Evolutionary conservation across 2,888 invertebrate species (phyloP).

Genomic region (Sicus ferrugineus): DNA sequence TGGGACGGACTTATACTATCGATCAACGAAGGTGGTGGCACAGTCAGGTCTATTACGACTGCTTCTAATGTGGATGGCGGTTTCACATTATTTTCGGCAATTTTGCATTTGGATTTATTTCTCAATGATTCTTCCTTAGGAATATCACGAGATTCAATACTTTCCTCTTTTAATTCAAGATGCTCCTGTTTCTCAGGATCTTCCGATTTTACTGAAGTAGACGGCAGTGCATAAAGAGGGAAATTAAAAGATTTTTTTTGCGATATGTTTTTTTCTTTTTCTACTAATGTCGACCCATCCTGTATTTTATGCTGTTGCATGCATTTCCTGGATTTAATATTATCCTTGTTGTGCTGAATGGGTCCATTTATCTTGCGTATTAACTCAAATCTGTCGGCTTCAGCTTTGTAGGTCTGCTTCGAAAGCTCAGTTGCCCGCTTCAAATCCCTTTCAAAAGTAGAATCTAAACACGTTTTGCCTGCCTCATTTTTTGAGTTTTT

Average conservation of each 20-base stretch:
- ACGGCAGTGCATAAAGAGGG: no score
- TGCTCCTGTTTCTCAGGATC: no score
- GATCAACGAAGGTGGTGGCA: not conserved
- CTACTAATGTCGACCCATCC: not conserved
- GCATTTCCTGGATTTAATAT: no score
- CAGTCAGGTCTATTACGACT: not conserved
- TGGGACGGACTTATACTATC: conserved; percentile 10
- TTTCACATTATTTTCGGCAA: no score
- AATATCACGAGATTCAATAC: no score
- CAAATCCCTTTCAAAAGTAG: conserved; percentile 38
- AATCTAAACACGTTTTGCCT: not conserved
- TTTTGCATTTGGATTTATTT: no score
- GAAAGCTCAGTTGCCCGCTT: conserved; percentile 43
- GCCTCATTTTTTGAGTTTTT: conserved; percentile 7
- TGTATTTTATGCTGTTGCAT: no score
- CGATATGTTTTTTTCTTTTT: not conserved
- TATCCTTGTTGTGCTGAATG: not conserved
- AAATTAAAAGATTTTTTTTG: conserved; percentile 5
- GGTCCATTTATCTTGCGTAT: not conserved
- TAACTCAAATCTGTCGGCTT: no score
- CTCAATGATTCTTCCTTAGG: no score
- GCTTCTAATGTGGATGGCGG: no score
- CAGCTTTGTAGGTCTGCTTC: conserved; percentile 23
- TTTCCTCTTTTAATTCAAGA: no score
- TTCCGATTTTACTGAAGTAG: no score